These are phyloP conservation scores for Daphoenositta chrysoptera DNA, from an alignment of 2,113 vertebrate genomes.

Conservation along the genomic window DNA sequence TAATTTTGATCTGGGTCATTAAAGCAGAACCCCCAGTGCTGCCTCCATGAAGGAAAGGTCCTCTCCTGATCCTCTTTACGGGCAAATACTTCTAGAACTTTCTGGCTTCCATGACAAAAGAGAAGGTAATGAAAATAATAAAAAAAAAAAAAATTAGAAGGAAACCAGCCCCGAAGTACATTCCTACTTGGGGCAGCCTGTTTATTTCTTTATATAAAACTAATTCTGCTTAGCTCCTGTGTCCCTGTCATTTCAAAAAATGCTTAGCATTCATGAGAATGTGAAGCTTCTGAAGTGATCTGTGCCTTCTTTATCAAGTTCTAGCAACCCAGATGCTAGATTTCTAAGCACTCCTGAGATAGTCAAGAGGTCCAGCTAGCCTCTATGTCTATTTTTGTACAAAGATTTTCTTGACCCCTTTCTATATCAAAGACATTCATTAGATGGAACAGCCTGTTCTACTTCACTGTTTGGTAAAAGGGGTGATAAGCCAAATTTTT, in stretches of 20 bases:
- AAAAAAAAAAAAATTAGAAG: background rate
- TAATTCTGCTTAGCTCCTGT: background rate
- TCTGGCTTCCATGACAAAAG: background rate
- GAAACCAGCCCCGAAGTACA: background rate
- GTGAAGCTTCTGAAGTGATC: background rate
- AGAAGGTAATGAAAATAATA: background rate
- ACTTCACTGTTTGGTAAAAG: background rate
- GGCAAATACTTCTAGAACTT: background rate
- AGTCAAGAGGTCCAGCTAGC: background rate
- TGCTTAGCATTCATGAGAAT: background rate
- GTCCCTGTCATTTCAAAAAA: background rate
- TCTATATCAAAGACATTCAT: background rate
- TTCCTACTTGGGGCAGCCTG: background rate
- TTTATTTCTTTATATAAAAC: background rate
- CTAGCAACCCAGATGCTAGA: background rate
- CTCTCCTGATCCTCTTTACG: background rate
- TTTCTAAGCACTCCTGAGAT: background rate
- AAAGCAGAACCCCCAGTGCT: background rate
- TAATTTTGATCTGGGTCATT: background rate
- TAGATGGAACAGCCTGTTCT: background rate
- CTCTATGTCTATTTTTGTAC: background rate
- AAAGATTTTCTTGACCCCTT: background rate
- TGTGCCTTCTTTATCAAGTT: background rate
- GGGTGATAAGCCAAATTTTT: background rate
- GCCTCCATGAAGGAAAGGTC: background rate